Conservation (phyloP, 2,797 vertebrate genomes). For the Coreius guichenoti region DNA sequence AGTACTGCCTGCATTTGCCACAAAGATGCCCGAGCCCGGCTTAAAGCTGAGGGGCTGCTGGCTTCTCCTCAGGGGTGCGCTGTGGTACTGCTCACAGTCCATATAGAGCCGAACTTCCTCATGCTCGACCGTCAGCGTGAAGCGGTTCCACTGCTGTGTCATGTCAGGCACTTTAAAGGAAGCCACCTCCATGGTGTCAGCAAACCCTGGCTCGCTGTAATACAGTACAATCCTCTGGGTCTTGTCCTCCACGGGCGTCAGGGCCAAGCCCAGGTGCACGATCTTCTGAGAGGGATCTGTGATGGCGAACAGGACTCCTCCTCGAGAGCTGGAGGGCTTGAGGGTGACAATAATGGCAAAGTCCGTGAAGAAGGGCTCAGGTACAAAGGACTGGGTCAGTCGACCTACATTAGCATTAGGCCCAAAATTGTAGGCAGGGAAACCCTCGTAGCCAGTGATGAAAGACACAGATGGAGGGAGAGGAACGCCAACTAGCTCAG, state of each 20-base stretch:
- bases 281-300: slow-evolving; percentile 91
- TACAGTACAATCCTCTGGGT: slow-evolving; percentile 88
- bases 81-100: slow-evolving; percentile 92
- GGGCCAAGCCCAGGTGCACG: slow-evolving; percentile 87
- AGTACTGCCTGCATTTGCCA: slow-evolving; percentile 91
- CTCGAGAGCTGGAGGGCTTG: slow-evolving; percentile 82
- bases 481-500: slow-evolving; percentile 91
- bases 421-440: slow-evolving; percentile 92
- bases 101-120: slow-evolving; percentile 85
- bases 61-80: slow-evolving; percentile 80
- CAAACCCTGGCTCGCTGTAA: slow-evolving; percentile 86
- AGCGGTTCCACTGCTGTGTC: slow-evolving; percentile 90
- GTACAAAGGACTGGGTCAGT: slow-evolving; percentile 86
- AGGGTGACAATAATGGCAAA: slow-evolving; percentile 85
- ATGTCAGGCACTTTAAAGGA: slow-evolving; percentile 90
- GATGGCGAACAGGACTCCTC: slow-evolving; percentile 91
- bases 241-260: slow-evolving; percentile 86
- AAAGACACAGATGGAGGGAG: slow-evolving; percentile 93
- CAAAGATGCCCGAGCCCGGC: slow-evolving; percentile 90
- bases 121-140: slow-evolving; percentile 84
- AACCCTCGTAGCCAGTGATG: slow-evolving; percentile 91
- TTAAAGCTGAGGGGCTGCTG: slow-evolving; percentile 82
- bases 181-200: slow-evolving; percentile 83
- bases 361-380: slow-evolving; percentile 86
- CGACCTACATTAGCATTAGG: slow-evolving; percentile 90